Base-by-base conservation (phyloP, 1,140 invertebrate species). In the Hesperophylax magnus region DNA sequence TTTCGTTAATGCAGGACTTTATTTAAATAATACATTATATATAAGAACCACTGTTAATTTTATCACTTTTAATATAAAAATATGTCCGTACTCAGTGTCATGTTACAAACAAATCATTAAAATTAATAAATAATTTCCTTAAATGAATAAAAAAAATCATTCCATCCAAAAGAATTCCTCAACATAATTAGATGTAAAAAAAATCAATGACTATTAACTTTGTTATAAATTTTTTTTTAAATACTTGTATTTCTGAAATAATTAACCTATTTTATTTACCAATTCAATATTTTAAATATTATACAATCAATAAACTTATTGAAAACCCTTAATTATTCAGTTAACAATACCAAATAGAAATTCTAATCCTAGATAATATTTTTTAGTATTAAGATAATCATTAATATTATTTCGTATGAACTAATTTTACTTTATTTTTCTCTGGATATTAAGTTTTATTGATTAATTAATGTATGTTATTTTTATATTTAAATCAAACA, bases 321-420 rank as follows among this genome's bases (percentile, higher is more conserved):
- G 8, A 61, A 65, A 52, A 63, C 52, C 15, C 11, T 78, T 34
- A 34, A 54, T 18, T 65, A 34, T 71, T 31, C 53, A 81, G 22
- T 81, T 84, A 84, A 84, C 82, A 81, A 84, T 81, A 84, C 82
- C 82, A 84, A 84, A 84, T 84, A 84, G 80, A 81, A 58, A 81
- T 81, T 61, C 82, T 84, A 84, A 84, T 84, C 82, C 78, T 84
- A 84, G 82, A 74, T 78, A 58, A 78, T 74, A 69, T 52, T 58
- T 54, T 54, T 61, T 76, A 53, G 22, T 74, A 18, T 81, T 77
- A 80, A 78, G 61, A 77, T 79, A 75, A 72, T 63, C 31, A 78
- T 31, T 47, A 27, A 75, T 65, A 58, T 60, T 76, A 54, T 83
- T 53, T 61, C 34, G 20, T 74, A 61, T 71, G 54, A 53, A 18